Evolutionary conservation across 1,140 invertebrate species (phyloP).

Genomic region (Drosophila kurseongensis): DNA sequence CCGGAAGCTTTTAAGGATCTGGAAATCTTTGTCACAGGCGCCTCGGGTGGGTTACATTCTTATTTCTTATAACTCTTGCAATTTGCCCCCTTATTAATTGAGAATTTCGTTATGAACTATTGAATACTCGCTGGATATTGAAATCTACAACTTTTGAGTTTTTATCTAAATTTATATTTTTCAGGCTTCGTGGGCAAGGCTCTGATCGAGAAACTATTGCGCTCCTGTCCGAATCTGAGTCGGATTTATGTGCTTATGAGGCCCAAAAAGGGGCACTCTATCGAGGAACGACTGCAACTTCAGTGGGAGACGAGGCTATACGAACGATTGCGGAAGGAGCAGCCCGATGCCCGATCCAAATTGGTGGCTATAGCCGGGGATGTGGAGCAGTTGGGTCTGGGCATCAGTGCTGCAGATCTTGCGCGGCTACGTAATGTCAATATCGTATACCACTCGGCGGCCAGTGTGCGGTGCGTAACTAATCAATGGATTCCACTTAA

Average conservation of each 20-base stretch:
- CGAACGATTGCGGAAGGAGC: slow-evolving; percentile 84
- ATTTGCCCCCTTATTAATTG: no score
- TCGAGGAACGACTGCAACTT: slow-evolving; percentile 87
- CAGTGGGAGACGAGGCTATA: slow-evolving; percentile 86
- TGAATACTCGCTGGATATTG: no score
- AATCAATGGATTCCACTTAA: background rate
- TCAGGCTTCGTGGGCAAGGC: slow-evolving; percentile 94
- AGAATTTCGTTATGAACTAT: no score
- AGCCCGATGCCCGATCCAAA: slow-evolving; percentile 87
- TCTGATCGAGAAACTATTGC: slow-evolving; percentile 93
- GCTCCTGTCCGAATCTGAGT: slow-evolving; percentile 88
- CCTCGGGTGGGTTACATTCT: slow-evolving; percentile 85
- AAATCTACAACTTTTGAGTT: background rate
- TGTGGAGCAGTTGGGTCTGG: slow-evolving; percentile 87
- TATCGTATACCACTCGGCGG: slow-evolving; percentile 96
- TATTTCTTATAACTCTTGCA: background rate
- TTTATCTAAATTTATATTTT: background rate
- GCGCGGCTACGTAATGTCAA: slow-evolving; percentile 88
- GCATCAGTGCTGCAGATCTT: slow-evolving; percentile 79
- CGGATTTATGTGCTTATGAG: slow-evolving; percentile 92
- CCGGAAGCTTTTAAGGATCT: slow-evolving; percentile 86
- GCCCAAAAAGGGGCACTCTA: slow-evolving; percentile 90
- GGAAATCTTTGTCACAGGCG: slow-evolving; percentile 89
- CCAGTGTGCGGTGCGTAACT: slow-evolving; percentile 89
- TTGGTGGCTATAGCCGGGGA: slow-evolving; percentile 93